Percentiles rank a stretch among this genome's conserved stretches.
Evolutionary conservation across 2,888 invertebrate genomes (phyloP).

Genomic region (Marronus borbonicus): DNA sequence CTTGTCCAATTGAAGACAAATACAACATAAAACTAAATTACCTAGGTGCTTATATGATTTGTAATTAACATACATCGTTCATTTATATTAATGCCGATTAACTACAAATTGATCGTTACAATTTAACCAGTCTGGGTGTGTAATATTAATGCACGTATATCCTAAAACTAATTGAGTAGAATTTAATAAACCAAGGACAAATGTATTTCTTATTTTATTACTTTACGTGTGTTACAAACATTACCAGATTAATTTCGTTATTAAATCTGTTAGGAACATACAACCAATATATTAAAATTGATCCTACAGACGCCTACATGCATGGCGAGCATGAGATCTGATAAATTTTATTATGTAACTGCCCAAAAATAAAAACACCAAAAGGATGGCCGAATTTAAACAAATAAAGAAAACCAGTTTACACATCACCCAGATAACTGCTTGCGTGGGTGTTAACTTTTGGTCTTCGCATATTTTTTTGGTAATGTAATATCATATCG

Average conservation of each 20-base stretch:
- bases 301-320: too few species aligned
- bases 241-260: too few species aligned
- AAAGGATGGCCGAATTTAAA: not conserved
- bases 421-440: not conserved
- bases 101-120: too few species aligned
- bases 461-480: not conserved
- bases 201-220: not conserved
- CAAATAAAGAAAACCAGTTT: slow-evolving; percentile 13
- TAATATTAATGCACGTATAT: not conserved
- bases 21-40: too few species aligned
- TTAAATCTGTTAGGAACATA: not conserved
- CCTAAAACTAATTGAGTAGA: not conserved
- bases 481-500: not conserved
- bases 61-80: too few species aligned
- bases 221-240: not conserved
- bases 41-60: too few species aligned
- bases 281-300: not conserved
- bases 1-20: too few species aligned
- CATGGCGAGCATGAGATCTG: not conserved
- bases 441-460: not conserved
- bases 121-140: too few species aligned
- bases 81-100: too few species aligned
- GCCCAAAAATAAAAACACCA: not conserved
- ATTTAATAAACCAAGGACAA: slow-evolving; percentile 1
- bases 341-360: not conserved